Conservation (phyloP, 2,113 vertebrate species). For the Struthidea cinerea region DNA sequence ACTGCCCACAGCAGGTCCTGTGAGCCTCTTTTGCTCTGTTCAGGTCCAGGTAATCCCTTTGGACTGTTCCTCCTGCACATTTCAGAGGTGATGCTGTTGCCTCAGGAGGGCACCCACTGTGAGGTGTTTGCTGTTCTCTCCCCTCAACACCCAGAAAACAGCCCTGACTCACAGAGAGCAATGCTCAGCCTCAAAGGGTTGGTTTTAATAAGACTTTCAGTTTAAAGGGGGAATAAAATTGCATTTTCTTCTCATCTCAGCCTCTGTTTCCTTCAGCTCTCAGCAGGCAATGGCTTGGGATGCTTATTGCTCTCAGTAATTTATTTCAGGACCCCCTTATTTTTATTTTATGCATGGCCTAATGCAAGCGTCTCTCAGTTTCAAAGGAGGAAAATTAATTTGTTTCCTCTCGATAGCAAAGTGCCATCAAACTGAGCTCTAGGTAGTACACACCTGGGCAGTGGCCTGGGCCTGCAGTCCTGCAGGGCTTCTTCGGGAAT, state of each 20-base stretch:
- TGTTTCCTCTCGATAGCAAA: not conserved
- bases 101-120: not conserved
- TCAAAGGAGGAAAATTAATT: conserved; percentile 3
- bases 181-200: not conserved
- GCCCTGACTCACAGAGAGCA: not conserved
- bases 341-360: conserved; percentile 24
- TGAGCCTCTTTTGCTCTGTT: not conserved
- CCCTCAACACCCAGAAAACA: not conserved
- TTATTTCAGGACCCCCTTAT: not conserved
- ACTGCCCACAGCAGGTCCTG: rapidly evolving
- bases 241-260: not conserved
- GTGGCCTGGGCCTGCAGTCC: not conserved
- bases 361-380: not conserved
- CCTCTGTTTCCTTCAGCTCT: not conserved
- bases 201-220: not conserved
- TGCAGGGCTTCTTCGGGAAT: not conserved
- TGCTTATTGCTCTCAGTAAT: not conserved
- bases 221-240: not conserved
- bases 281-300: not conserved
- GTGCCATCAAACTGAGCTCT: not conserved
- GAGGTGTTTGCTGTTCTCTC: not conserved
- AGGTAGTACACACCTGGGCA: not conserved
- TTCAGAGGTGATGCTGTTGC: not conserved
- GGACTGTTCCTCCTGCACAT: not conserved
- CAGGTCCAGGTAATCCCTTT: not conserved